Conservation (phyloP, 2,113 vertebrate species). For the Merops nubicus region DNA sequence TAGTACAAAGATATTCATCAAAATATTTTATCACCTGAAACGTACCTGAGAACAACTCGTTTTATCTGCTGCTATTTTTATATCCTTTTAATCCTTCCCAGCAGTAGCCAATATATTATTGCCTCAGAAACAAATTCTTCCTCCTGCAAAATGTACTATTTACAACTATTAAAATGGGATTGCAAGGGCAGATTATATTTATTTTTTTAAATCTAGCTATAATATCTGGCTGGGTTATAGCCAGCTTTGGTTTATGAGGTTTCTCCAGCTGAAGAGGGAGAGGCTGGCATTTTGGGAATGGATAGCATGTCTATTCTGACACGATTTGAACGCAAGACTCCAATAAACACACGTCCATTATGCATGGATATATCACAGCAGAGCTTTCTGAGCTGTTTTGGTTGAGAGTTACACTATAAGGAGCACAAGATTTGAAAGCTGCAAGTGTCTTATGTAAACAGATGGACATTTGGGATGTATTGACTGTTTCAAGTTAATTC, state of each 20-base stretch:
- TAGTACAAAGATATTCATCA: constrained; percentile 33
- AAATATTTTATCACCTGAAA: constrained; percentile 40
- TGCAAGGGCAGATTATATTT: constrained; percentile 11
- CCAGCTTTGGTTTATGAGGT: constrained; percentile 18
- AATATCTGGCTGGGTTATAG: constrained; percentile 48
- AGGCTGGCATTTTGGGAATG: constrained; percentile 35
- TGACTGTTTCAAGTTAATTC: constrained; percentile 57
- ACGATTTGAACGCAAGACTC: constrained; percentile 22
- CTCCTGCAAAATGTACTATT: constrained; percentile 34
- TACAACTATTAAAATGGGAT: constrained; percentile 53
- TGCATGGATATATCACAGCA: constrained; percentile 9
- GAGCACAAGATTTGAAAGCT: constrained; percentile 45
- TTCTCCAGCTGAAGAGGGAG: background rate
- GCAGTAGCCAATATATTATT: constrained; percentile 16
- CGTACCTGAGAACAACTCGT: constrained; percentile 44
- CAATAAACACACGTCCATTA: constrained; percentile 36
- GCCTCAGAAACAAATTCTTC: constrained; percentile 55
- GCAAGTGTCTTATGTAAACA: constrained; percentile 65
- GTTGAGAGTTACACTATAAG: constrained; percentile 19
- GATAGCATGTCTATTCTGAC: constrained; percentile 19
- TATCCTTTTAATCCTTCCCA: background rate
- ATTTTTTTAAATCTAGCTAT: constrained; percentile 13
- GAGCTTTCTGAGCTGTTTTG: constrained; percentile 46
- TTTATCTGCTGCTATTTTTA: constrained; percentile 50
- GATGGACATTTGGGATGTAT: constrained; percentile 43